Base-by-base conservation (phyloP, 1,140 invertebrate genomes). In the Belonocnema kinseyi region DNA sequence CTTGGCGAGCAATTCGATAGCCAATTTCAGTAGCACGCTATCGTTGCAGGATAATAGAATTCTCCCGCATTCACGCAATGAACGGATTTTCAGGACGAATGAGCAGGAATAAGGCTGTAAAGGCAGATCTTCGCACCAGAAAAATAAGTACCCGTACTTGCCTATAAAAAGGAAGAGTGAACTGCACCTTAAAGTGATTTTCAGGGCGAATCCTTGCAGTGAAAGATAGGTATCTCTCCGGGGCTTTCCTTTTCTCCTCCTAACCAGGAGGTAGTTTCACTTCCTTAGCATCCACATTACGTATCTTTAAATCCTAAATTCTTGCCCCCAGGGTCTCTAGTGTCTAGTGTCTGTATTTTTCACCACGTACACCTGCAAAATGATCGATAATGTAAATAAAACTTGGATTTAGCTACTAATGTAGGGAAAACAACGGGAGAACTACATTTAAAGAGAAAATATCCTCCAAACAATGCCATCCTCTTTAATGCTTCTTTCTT, bases 101-200 rank as follows among this genome's bases (percentile, higher is more conserved):
- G 61, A 66, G n/a, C 61, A 26, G 61, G 21, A 66, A 66, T 66
- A 66, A 66, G 61, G 46, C 14, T 66, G 40, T 16, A 40, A 33
- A n/a, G 33, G 58, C 58, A 66, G 58, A 66, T 66, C 58, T 66
- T 66, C 58, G 61, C 26, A 16, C 61, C 33, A 66, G 26, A 0
- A 40, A 26, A 46, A 66, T 14, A 40, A 66, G n/a, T 66, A 46
- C 21, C 1, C 14, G 16, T 66, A 46, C 26, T 26, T 46, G 61
- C 61, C 61, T 66, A 40, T 66, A 66, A 66, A 66, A 66, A 66
- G 61, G 16, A 66, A 66, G 61, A 66, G 61, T 66, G 26, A 66
- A 66, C 4, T 73, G 17, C 51, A 17, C 72, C 40, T 74, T 72
- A 56, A 74, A 78, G 73, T 78, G 77, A 78, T 78, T 74, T 74